These are phyloP conservation scores for Acronicta leporina DNA, from an alignment of 2,888 invertebrate species.

Conservation along the genomic window DNA sequence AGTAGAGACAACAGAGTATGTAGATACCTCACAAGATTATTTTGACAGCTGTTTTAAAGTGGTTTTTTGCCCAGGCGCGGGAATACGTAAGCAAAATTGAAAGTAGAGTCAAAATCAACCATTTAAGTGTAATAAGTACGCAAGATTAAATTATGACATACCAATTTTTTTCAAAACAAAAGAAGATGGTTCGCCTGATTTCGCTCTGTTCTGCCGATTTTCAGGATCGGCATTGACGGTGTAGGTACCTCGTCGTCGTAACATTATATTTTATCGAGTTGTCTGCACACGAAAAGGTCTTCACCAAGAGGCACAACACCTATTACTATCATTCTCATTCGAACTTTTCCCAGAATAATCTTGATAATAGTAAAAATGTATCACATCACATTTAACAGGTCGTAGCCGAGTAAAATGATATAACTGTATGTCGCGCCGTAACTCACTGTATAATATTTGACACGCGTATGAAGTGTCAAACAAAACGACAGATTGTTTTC, in stretches of 20 bases:
- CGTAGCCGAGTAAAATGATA: constrained; percentile 40
- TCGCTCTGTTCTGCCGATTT: constrained; percentile 65
- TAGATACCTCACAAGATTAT: constrained; percentile 30
- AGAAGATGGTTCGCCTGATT: constrained; percentile 63
- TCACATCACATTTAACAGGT: constrained; percentile 49
- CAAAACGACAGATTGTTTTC: constrained; percentile 67
- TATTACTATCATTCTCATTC: constrained; percentile 55
- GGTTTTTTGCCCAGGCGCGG: neutral
- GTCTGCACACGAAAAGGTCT: constrained; percentile 51
- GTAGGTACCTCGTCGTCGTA: constrained; percentile 83
- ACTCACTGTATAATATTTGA: constrained; percentile 52
- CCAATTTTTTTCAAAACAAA: constrained; percentile 71
- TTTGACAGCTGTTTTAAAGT: constrained; percentile 25
- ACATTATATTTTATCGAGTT: constrained; percentile 69
- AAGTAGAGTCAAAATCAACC: constrained; percentile 16
- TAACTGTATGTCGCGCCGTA: constrained; percentile 47
- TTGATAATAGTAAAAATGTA: constrained; percentile 30
- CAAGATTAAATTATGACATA: constrained; percentile 56
- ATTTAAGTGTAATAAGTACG: constrained; percentile 20
- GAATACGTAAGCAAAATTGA: neutral
- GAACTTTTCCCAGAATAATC: constrained; percentile 37
- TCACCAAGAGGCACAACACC: constrained; percentile 50
- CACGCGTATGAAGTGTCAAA: constrained; percentile 46
- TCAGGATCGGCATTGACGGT: constrained; percentile 81
- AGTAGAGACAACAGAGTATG: constrained; percentile 20